Base-by-base conservation (phyloP, 2,888 invertebrate genomes). In the Emmelina monodactyla region DNA sequence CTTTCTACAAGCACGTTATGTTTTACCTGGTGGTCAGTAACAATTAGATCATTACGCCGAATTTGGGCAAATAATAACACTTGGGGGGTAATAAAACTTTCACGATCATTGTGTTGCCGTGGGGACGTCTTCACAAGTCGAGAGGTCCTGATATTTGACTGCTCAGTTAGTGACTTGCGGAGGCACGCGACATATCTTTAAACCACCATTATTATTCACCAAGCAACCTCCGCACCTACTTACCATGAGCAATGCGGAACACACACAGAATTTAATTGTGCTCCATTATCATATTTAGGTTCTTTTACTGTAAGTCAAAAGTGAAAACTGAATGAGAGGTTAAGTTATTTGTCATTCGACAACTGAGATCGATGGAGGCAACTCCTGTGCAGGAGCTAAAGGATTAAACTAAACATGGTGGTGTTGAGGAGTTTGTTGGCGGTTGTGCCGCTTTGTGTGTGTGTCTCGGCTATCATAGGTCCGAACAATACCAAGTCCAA, bases 231-330 rank as follows among this genome's bases (percentile, higher is more conserved):
- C 50, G 58, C 57, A 51, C 73, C 73, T 69, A 76, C 78, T 78
- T 78, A 66, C 64, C 60, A 76, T 78, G 73, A 68, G 67, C 76
- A 62, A 76, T 72, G 78, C 76, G 76, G 73, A 70, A 70, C 75
- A 64, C 58, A 50, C 63, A 51, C 66, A 73, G 79, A 78, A 78
- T 79, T 76, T 79, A 76, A 79, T 79, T 78, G 76, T 71, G 71
- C 69, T 67, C 76, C 70, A 79, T 79, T 79, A 79, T 79, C 79
- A 79, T 79, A 79, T 75, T 76, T 70, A 73, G 78, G 68, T 68
- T 79, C 73, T 73, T 75, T 75, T 78, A 78, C 76, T 60, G 76
- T 76, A 72, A 72, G 66, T 70, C 73, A 75, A 78, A 79, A 79
- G 79, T 79, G 79, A 79, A 79, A 79, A 79, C 76, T 62, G 61